Conservation (phyloP, 2,797 vertebrate genomes). For the Coluber constrictor region DNA sequence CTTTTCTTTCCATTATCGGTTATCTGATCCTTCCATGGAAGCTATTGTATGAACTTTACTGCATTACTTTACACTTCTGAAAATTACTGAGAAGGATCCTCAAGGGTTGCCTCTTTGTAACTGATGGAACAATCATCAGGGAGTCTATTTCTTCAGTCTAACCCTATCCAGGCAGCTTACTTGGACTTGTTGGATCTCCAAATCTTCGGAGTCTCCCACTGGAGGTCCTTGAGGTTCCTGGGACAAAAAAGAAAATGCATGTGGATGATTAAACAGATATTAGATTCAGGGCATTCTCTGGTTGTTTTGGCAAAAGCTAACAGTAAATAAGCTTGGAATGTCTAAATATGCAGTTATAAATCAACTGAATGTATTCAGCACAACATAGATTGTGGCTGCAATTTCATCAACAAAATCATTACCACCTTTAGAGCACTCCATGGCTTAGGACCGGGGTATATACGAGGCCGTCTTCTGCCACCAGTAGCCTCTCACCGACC, state of each 20-base stretch:
- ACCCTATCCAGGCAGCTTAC: conserved; percentile 55
- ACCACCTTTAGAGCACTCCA: too few relatives aligned
- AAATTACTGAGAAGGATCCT: not conserved
- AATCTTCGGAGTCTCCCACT: conserved; percentile 65
- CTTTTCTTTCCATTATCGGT: conserved; percentile 30
- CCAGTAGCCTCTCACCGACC: too few relatives aligned
- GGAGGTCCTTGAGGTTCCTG: conserved; percentile 67
- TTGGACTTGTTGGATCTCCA: conserved; percentile 60
- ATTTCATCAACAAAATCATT: not conserved
- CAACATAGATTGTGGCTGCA: not conserved
- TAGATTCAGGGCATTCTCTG: not conserved
- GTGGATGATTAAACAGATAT: not conserved
- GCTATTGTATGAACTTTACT: not conserved
- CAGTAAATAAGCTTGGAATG: not conserved
- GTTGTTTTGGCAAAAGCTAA: not conserved
- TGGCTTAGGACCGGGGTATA: too few relatives aligned
- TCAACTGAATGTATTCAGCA: not conserved
- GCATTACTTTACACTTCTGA: not conserved
- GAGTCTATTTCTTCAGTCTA: not conserved
- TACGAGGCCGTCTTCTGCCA: too few relatives aligned
- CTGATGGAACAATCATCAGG: not conserved
- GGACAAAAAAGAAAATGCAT: conserved; percentile 23
- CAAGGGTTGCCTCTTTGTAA: not conserved
- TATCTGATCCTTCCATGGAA: not conserved
- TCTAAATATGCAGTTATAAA: not conserved